These are phyloP conservation scores for Odontamblyopus rebecca DNA, from an alignment of 2,797 vertebrate species.

Conservation along the genomic window DNA sequence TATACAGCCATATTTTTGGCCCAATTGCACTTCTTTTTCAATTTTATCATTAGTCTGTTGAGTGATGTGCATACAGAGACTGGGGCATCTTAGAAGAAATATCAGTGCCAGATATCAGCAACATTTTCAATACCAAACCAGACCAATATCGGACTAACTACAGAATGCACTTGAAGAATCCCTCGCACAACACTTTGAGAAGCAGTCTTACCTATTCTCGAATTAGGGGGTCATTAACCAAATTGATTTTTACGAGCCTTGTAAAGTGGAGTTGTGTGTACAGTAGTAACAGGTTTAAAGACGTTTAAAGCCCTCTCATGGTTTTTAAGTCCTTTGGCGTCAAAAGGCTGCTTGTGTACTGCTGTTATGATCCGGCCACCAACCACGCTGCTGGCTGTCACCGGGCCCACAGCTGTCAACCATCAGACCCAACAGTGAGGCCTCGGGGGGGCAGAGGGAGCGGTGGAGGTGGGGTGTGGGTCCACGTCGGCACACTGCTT, in stretches of 20 bases:
- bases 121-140: too few relatives aligned
- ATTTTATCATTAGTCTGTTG: too few relatives aligned
- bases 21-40: too few relatives aligned
- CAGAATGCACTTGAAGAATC: not conserved
- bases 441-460: conserved; percentile 11
- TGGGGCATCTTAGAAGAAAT: too few relatives aligned
- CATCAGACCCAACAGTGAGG: conserved; percentile 35
- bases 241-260: conserved; percentile 28
- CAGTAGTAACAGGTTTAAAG: conserved; percentile 21
- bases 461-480: conserved; percentile 17
- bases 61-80: too few relatives aligned
- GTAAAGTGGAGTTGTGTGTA: conserved; percentile 28
- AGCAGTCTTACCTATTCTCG: conserved; percentile 5
- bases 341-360: conserved; percentile 33
- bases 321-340: conserved; percentile 36
- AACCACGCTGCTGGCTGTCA: conserved; percentile 55
- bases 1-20: too few relatives aligned
- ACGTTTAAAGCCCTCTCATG: conserved; percentile 27
- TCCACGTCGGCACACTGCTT: conserved; percentile 15
- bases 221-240: not conserved
- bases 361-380: conserved; percentile 51
- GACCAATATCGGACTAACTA: not conserved
- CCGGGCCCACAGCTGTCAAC: conserved; percentile 61
- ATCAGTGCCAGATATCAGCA: too few relatives aligned
- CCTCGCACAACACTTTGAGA: not conserved